These are phyloP conservation scores for Proales similis DNA, from an alignment of 1,140 invertebrate genomes.

Conservation along the genomic window DNA sequence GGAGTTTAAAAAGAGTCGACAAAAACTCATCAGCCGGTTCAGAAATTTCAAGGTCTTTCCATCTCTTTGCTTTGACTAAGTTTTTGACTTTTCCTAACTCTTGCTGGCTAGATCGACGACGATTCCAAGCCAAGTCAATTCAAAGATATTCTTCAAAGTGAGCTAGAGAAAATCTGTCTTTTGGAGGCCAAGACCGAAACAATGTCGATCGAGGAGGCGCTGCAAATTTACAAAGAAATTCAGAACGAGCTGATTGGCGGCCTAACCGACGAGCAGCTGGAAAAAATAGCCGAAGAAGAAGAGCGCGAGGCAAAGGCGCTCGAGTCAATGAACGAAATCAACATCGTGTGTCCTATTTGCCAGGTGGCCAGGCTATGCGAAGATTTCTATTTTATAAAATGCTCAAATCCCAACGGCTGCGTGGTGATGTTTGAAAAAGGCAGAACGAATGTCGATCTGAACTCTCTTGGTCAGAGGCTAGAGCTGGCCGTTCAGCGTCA, in stretches of 20 bases:
- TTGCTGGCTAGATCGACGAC: slow-evolving; percentile 9
- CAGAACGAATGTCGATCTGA: no score
- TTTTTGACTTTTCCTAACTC: neutral
- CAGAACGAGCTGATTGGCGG: slow-evolving; percentile 20
- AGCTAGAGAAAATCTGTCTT: slow-evolving; percentile 37
- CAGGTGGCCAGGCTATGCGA: no score
- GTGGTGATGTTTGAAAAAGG: no score
- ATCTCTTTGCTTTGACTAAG: neutral
- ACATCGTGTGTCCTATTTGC: no score
- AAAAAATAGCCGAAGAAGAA: slow-evolving; percentile 7
- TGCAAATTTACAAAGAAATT: slow-evolving; percentile 36
- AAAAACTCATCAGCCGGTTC: slow-evolving; percentile 23
- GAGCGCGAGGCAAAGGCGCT: slow-evolving; percentile 20
- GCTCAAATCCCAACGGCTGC: no score
- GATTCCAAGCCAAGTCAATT: neutral
- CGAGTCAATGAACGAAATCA: no score
- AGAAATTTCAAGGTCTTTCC: slow-evolving; percentile 11
- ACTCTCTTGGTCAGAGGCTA: no score
- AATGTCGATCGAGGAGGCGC: slow-evolving; percentile 22
- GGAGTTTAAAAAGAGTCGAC: slow-evolving; percentile 35
- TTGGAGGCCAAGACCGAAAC: slow-evolving; percentile 13
- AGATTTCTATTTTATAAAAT: no score
- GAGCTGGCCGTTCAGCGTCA: no score
- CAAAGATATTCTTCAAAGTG: slow-evolving; percentile 27
- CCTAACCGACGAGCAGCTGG: slow-evolving; percentile 9